These are phyloP conservation scores for Diphyllodes magnificus DNA, from an alignment of 2,113 vertebrate species.

Conservation along the genomic window DNA sequence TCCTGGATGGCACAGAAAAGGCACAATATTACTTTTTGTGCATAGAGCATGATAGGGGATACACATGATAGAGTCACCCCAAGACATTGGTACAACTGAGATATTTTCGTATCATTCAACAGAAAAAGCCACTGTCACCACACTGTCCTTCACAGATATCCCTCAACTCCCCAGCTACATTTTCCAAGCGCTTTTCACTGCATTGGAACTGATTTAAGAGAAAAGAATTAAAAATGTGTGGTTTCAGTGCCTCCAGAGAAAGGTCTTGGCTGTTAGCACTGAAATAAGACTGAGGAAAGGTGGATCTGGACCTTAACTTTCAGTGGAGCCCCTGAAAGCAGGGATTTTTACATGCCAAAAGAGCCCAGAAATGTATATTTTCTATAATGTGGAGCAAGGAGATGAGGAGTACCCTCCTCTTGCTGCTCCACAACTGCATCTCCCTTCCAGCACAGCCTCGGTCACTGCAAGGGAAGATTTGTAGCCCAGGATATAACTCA, in stretches of 20 bases:
- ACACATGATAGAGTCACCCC: too few relatives aligned
- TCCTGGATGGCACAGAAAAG: neutral
- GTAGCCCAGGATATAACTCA: slow-evolving; percentile 1
- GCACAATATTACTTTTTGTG: too few relatives aligned
- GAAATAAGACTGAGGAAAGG: neutral
- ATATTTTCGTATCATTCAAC: neutral
- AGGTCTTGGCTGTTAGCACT: neutral
- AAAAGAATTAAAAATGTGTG: neutral
- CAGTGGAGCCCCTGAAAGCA: neutral
- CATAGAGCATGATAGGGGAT: too few relatives aligned
- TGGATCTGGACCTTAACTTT: neutral
- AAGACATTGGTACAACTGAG: neutral
- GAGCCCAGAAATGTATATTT: neutral
- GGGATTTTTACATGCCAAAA: accelerated
- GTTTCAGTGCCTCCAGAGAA: neutral
- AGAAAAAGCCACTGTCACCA: neutral
- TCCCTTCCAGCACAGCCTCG: neutral
- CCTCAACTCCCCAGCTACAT: neutral
- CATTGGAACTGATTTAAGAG: neutral
- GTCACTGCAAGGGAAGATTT: neutral
- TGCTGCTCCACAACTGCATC: neutral
- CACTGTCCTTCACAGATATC: accelerated
- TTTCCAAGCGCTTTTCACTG: neutral
- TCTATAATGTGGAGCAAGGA: accelerated
- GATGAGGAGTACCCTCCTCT: neutral